Percentiles rank a stretch among this genome's conserved stretches.
These are phyloP conservation scores for Ips typographus DNA, from an alignment of 1,140 invertebrate species.

Conservation along the genomic window DNA sequence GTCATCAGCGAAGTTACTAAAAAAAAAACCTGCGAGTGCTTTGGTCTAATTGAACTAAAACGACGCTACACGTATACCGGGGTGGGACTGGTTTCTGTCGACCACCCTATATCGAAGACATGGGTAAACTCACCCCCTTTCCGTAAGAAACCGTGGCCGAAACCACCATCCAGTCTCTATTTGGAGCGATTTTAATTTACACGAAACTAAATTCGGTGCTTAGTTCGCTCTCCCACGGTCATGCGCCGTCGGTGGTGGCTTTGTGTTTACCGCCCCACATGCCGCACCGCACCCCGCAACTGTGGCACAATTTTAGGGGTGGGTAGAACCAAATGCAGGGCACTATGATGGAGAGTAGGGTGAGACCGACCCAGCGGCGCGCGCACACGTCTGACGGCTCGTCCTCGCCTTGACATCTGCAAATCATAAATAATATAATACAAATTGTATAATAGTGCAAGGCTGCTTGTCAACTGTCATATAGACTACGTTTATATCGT, in stretches of 20 bases:
- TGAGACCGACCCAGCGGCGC: constrained; percentile 79
- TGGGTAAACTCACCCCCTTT: too few relatives aligned
- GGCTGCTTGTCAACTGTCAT: not conserved
- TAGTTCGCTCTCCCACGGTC: constrained; percentile 30
- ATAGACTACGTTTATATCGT: too few relatives aligned
- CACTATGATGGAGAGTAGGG: constrained; percentile 82
- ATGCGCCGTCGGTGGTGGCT: constrained; percentile 38
- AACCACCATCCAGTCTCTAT: not conserved
- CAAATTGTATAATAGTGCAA: not conserved
- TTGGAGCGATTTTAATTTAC: not conserved
- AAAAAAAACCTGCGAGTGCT: constrained; percentile 9
- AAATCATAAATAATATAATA: not conserved
- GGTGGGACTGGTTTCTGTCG: too few relatives aligned
- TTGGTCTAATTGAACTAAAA: constrained; percentile 30
- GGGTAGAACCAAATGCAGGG: constrained; percentile 94
- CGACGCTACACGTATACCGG: too few relatives aligned
- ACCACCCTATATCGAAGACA: too few relatives aligned
- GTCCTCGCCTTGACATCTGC: constrained; percentile 25
- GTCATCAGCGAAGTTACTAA: not conserved
- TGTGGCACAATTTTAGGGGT: constrained; percentile 81
- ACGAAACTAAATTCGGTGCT: constrained; percentile 36
- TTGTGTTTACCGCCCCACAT: constrained; percentile 81
- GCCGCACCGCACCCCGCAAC: constrained; percentile 74
- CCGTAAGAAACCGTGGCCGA: not conserved
- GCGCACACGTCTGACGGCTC: constrained; percentile 55